phyloP scores from a whole-genome alignment of 2,888 invertebrate genomes.

The Papilio protenor region DNA sequence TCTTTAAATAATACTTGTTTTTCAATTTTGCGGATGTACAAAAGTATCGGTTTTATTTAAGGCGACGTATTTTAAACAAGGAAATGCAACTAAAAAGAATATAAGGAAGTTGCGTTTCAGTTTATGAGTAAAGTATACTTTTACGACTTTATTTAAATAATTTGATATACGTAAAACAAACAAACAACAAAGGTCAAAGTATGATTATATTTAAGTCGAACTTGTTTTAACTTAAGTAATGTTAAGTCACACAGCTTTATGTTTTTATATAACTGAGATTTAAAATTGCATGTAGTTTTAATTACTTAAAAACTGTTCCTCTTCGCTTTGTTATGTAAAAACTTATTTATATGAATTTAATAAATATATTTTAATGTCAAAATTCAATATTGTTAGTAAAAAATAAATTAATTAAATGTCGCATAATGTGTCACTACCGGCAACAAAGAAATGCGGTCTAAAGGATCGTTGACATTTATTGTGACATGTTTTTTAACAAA shows the following conservation, averaged over 20 bases:
- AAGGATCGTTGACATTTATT: slow-evolving; percentile 14
- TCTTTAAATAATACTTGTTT: not conserved
- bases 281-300: no score
- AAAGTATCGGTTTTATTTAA: not conserved
- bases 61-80: not conserved
- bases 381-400: not conserved
- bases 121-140: not conserved
- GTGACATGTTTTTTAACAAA: not conserved
- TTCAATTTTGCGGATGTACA: not conserved
- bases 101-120: not conserved
- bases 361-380: not conserved
- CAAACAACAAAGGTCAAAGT: no score
- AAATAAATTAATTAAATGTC: not conserved
- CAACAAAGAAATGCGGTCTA: slow-evolving; percentile 4
- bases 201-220: not conserved
- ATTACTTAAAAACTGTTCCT: no score
- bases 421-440: not conserved
- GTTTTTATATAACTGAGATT: no score
- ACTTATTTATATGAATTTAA: not conserved
- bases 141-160: not conserved
- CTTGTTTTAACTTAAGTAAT: not conserved
- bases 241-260: not conserved
- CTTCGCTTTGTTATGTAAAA: no score
- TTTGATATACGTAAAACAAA: not conserved
- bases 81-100: not conserved